Conservation (phyloP, 1,140 invertebrate genomes). For the Drosophila kikkawai region DNA sequence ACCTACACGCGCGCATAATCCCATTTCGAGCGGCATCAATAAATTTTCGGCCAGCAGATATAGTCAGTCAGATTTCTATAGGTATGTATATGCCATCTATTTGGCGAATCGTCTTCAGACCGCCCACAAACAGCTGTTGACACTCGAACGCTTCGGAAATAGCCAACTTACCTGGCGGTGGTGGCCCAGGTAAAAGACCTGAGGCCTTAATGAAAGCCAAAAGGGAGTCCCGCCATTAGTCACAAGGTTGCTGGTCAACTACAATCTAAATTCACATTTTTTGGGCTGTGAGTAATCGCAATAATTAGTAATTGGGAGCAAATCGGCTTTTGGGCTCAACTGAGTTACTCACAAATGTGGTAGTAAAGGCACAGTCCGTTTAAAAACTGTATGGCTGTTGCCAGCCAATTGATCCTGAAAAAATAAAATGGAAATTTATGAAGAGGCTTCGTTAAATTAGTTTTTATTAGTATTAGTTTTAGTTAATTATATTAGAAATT, state of each 20-base stretch:
- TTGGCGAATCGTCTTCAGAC: slow-evolving; percentile 39
- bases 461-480: neutral
- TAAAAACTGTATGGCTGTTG: neutral
- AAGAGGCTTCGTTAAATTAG: neutral
- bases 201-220: slow-evolving; percentile 9
- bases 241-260: slow-evolving; percentile 28
- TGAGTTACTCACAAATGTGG: slow-evolving; percentile 18
- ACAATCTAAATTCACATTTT: slow-evolving; percentile 60
- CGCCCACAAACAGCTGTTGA: slow-evolving; percentile 72
- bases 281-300: slow-evolving; percentile 56
- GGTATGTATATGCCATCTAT: slow-evolving; percentile 12
- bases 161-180: slow-evolving; percentile 50
- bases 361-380: slow-evolving; percentile 14
- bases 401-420: neutral
- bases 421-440: neutral
- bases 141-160: slow-evolving; percentile 55
- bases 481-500: neutral
- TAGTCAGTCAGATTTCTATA: slow-evolving; percentile 28
- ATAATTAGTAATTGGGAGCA: slow-evolving; percentile 62
- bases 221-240: slow-evolving; percentile 56
- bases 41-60: slow-evolving; percentile 62
- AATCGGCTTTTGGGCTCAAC: neutral
- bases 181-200: slow-evolving; percentile 10
- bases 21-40: slow-evolving; percentile 73
- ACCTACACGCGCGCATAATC: slow-evolving; percentile 78